These are phyloP conservation scores for Neoarius graeffei DNA, from an alignment of 2,113 vertebrate genomes.

Conservation along the genomic window DNA sequence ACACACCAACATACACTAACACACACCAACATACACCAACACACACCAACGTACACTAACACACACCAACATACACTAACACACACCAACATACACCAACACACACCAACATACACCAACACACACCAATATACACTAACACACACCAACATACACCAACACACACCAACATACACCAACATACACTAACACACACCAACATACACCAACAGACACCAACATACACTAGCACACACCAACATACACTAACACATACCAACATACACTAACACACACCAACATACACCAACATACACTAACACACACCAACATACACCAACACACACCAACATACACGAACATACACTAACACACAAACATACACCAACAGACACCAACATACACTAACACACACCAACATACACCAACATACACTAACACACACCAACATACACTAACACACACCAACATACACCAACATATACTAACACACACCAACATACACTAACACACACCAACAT, in stretches of 20 bases:
- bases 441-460: not conserved
- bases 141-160: not conserved
- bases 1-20: not conserved
- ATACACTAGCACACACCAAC: not conserved
- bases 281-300: not conserved
- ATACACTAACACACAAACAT: too few relatives aligned
- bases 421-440: not conserved
- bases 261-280: not conserved
- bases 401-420: not conserved
- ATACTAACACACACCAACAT: not conserved
- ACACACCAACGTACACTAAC: not conserved
- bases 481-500: not conserved
- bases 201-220: too few relatives aligned
- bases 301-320: not conserved
- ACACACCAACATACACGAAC: not conserved
- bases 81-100: not conserved
- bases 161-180: not conserved
- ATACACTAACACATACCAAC: not conserved
- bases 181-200: not conserved
- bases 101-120: not conserved
- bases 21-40: not conserved
- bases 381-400: not conserved
- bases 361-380: too few relatives aligned
- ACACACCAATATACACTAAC: not conserved
- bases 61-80: not conserved